Evolutionary conservation across 2,113 vertebrate genomes (phyloP).

Genomic region (Rhadina sibilatrix): DNA sequence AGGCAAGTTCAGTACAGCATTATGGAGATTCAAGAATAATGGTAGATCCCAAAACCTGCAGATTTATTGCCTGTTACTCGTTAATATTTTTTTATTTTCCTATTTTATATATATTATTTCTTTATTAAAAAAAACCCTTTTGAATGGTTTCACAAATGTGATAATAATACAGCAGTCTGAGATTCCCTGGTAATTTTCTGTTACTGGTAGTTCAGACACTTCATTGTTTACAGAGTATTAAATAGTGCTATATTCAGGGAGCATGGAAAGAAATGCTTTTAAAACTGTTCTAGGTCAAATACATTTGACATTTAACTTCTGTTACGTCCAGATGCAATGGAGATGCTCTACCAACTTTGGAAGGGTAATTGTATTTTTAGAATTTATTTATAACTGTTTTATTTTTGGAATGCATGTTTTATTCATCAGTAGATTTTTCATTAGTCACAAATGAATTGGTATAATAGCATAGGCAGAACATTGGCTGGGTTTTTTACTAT

Average conservation of each 20-base stretch:
- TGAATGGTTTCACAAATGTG: not conserved
- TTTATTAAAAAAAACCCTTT: not conserved
- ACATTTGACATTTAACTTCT: not conserved
- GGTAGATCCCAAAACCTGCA: not conserved
- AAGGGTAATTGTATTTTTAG: slow-evolving; percentile 2
- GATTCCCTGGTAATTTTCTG: not conserved
- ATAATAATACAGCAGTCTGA: not conserved
- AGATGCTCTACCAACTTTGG: not conserved
- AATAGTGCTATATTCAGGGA: not conserved
- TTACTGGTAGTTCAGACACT: not conserved
- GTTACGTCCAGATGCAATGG: not conserved
- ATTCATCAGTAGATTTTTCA: slow-evolving; percentile 45
- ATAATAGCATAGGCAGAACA: slow-evolving; percentile 38
- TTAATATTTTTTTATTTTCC: not conserved
- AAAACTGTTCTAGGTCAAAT: not conserved
- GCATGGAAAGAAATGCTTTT: not conserved
- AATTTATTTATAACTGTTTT: slow-evolving; percentile 17
- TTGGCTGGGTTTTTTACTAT: slow-evolving; percentile 9
- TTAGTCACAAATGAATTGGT: slow-evolving; percentile 51
- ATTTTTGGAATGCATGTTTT: slow-evolving; percentile 31
- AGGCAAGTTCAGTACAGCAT: not conserved
- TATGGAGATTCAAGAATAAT: not conserved
- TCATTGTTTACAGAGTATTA: not conserved
- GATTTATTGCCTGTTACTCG: not conserved
- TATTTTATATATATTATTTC: not conserved